Percentiles rank a stretch among this genome's conserved stretches.
These are phyloP conservation scores for Dasysyrphus albostriatus DNA, from an alignment of 2,888 invertebrate species.

Conservation along the genomic window DNA sequence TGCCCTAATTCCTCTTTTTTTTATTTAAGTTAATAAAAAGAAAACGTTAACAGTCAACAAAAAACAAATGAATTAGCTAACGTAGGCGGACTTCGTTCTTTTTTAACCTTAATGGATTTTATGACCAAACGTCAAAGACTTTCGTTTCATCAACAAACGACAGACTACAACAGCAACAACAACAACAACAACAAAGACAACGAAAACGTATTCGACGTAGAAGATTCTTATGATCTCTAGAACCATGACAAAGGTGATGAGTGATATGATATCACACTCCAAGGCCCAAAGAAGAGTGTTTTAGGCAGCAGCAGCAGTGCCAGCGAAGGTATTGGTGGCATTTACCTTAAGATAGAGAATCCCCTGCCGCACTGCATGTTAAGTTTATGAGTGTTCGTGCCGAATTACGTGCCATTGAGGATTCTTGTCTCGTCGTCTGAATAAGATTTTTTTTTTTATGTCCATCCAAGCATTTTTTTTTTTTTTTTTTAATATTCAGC, in stretches of 20 bases:
- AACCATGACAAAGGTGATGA: constrained; percentile 43
- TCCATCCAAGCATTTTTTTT: constrained; percentile 32
- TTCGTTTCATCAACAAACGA: constrained; percentile 29
- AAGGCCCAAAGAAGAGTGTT: constrained; percentile 3
- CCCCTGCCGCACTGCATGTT: not conserved
- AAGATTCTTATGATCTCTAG: not conserved
- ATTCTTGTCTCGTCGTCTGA: constrained; percentile 66
- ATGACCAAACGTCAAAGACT: constrained; percentile 29
- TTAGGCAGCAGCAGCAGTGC: not conserved
- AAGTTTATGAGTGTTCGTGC: constrained; percentile 65
- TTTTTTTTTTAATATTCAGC: constrained; percentile 17
- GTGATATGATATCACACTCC: constrained; percentile 46
- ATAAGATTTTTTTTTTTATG: constrained; percentile 42
- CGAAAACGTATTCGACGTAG: not conserved
- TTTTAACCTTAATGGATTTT: constrained; percentile 21
- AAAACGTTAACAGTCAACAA: not conserved
- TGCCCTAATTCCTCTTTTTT: not conserved
- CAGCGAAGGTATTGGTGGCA: constrained; percentile 1
- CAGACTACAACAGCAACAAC: not conserved
- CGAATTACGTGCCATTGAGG: constrained; percentile 64
- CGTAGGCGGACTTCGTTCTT: not conserved
- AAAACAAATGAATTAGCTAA: constrained; percentile 4
- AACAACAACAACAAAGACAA: not conserved
- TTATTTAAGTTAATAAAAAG: not conserved
- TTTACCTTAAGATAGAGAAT: constrained; percentile 51